phyloP scores from a whole-genome alignment of 2,888 invertebrate genomes.

The Ennomos fuscantarius region DNA sequence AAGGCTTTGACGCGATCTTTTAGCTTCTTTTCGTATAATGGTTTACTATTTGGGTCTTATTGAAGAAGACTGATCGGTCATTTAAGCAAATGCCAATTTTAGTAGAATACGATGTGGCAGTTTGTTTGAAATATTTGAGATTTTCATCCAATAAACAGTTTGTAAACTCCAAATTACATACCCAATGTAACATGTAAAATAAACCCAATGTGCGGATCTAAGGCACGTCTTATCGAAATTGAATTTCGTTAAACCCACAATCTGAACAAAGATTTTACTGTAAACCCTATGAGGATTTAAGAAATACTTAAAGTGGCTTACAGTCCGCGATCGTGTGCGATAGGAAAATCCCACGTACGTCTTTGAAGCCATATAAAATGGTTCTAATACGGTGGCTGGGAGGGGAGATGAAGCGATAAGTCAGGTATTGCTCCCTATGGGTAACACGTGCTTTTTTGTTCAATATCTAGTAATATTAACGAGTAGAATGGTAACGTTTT shows the following conservation, averaged over 20 bases:
- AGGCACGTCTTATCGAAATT: conserved; percentile 65
- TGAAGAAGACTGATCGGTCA: conserved; percentile 18
- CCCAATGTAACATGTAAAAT: conserved; percentile 43
- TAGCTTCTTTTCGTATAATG: conserved; percentile 14
- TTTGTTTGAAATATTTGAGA: no score
- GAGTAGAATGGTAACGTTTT: no score
- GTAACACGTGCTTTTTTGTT: no score
- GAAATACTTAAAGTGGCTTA: conserved; percentile 75
- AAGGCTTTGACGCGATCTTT: conserved; percentile 19
- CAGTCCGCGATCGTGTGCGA: conserved; percentile 71
- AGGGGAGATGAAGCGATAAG: conserved; percentile 28
- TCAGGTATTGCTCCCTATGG: conserved; percentile 3
- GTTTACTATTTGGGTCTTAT: conserved; percentile 15
- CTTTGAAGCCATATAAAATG: conserved; percentile 60
- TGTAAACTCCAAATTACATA: conserved; percentile 47
- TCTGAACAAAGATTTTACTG: conserved; percentile 67
- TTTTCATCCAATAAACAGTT: no score
- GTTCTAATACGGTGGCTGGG: conserved; percentile 50
- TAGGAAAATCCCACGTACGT: conserved; percentile 69
- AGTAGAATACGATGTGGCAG: no score
- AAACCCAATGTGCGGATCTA: conserved; percentile 63
- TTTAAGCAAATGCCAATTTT: no score
- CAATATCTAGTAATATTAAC: no score
- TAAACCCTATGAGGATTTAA: conserved; percentile 66
- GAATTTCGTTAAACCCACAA: conserved; percentile 74